Evolutionary conservation across 1,140 invertebrate species (phyloP).

Genomic region (Drosophila bipectinata): DNA sequence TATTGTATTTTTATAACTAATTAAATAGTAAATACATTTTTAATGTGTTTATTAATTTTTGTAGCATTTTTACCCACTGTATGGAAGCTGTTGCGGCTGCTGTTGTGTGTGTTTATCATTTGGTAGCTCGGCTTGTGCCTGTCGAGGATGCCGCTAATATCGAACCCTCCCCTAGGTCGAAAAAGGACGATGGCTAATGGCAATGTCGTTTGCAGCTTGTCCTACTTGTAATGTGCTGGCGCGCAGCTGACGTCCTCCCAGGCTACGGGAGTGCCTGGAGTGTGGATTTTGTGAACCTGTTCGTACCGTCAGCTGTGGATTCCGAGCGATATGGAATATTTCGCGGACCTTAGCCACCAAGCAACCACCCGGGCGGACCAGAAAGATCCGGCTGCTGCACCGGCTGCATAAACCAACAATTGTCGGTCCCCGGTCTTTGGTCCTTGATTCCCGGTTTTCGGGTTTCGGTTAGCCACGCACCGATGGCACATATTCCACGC

Average conservation of each 20-base stretch:
- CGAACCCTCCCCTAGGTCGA: conserved; percentile 29
- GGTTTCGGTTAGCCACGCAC: conserved; percentile 64
- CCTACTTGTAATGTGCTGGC: conserved; percentile 82
- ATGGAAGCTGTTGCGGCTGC: conserved; percentile 13
- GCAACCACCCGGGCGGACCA: conserved; percentile 67
- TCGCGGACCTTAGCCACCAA: conserved; percentile 39
- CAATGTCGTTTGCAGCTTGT: conserved; percentile 79
- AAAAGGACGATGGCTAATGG: conserved; percentile 55
- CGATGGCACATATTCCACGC: conserved; percentile 78
- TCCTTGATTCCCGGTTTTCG: conserved; percentile 20
- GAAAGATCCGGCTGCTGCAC: conserved; percentile 60
- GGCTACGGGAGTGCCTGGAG: conserved; percentile 19
- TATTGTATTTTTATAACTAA: background rate
- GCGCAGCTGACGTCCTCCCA: conserved; percentile 78
- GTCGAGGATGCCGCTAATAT: conserved; percentile 71
- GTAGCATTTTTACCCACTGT: conserved; percentile 25
- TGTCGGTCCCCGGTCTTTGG: conserved; percentile 52
- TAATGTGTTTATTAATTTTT: too few relatives aligned
- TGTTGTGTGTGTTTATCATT: conserved; percentile 59
- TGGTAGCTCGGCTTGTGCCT: conserved; percentile 59
- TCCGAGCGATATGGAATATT: conserved; percentile 11
- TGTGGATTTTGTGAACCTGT: conserved; percentile 77
- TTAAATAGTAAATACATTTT: background rate
- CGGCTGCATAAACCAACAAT: conserved; percentile 83
- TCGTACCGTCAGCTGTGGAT: conserved; percentile 61